Evolutionary conservation across 1,140 invertebrate genomes (phyloP).

Genomic region (Chrysoperla carnea): DNA sequence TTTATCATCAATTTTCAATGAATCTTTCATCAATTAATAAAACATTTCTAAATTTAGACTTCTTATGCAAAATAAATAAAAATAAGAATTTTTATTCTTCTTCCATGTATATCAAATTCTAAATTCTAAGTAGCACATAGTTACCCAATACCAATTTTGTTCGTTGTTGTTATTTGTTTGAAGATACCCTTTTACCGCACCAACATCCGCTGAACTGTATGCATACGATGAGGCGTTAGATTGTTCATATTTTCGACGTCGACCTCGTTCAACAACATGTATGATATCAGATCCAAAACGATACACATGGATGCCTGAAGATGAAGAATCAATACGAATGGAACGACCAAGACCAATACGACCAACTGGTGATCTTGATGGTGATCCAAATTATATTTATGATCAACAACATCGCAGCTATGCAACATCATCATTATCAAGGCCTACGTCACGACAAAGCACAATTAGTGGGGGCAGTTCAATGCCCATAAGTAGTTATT

Average conservation of each 20-base stretch:
- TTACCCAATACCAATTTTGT: background rate
- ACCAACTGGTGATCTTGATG: constrained; percentile 4
- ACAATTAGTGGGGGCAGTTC: constrained; percentile 9
- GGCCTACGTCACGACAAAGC: constrained; percentile 3
- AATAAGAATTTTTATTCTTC: too few relatives aligned
- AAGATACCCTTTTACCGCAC: constrained; percentile 32
- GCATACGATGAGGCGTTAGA: constrained; percentile 48
- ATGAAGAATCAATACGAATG: constrained; percentile 50
- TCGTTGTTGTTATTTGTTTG: background rate
- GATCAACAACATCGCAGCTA: too few relatives aligned
- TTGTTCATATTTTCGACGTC: constrained; percentile 56
- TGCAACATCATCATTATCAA: background rate
- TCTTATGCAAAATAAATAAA: too few relatives aligned
- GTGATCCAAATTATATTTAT: too few relatives aligned
- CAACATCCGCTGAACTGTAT: constrained; percentile 30
- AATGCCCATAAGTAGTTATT: constrained; percentile 14
- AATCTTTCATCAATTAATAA: too few relatives aligned
- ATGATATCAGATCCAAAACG: constrained; percentile 48
- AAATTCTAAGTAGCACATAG: too few relatives aligned
- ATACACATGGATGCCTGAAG: constrained; percentile 56
- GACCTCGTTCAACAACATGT: constrained; percentile 48
- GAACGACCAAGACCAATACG: constrained; percentile 41
- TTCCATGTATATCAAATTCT: too few relatives aligned
- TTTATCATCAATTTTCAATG: too few relatives aligned
- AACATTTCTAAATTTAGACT: too few relatives aligned